phyloP scores from a whole-genome alignment of 23 tunicate species.

The Aplidium turbinatum region DNA sequence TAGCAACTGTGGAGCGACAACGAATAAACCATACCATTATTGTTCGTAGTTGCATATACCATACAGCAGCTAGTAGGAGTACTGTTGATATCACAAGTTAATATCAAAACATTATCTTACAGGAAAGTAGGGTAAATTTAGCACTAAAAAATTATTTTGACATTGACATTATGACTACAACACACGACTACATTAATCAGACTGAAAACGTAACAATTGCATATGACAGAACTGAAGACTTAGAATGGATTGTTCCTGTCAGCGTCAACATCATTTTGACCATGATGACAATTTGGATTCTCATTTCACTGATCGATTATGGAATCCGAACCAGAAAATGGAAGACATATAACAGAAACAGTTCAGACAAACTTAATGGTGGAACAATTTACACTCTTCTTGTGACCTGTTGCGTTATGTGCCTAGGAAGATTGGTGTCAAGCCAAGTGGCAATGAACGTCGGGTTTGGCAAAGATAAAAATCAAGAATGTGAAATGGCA shows the following conservation, averaged over 20 bases:
- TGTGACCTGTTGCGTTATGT: conserved; percentile 30
- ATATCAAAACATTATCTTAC: too few species aligned
- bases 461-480: neutral
- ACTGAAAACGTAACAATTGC: too few species aligned
- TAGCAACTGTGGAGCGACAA: too few species aligned
- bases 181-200: too few species aligned
- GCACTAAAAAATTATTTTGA: too few species aligned
- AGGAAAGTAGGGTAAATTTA: too few species aligned
- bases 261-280: conserved; percentile 8
- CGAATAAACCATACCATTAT: too few species aligned
- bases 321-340: conserved; percentile 33
- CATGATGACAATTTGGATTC: conserved; percentile 18
- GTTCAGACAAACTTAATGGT: conserved; percentile 1
- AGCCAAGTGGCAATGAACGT: conserved; percentile 31
- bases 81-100: too few species aligned
- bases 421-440: conserved; percentile 16
- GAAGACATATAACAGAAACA: neutral
- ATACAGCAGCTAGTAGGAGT: too few species aligned
- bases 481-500: conserved; percentile 35
- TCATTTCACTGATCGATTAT: conserved; percentile 23
- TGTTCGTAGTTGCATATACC: too few species aligned
- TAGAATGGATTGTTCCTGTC: conserved; percentile 41
- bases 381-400: conserved; percentile 23
- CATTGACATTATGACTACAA: too few species aligned
- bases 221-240: too few species aligned